Evolutionary conservation across 2,797 vertebrate genomes (phyloP), one percentile per base, ranked within the genome.

Genomic region (Esox lucius): DNA sequence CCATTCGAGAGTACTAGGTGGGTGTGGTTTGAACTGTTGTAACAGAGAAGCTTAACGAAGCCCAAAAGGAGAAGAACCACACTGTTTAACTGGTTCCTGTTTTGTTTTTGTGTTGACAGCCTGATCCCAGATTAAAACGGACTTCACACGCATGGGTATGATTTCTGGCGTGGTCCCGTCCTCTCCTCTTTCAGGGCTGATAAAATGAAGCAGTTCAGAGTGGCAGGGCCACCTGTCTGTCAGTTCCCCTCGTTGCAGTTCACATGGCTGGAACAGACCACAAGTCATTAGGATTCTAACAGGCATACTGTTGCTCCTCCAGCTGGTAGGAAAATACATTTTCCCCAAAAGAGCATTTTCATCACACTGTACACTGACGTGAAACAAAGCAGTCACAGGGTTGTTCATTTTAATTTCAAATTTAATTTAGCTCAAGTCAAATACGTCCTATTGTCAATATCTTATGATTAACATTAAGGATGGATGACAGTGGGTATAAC

Each of bases 361-460:
- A 61, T 61, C 56, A 24, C 11, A 26, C 56, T 24, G 22, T 61
- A 12, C 22, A 12, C 22, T 61, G n/a, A 59, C 8, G 19, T 59
- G 64, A 76, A 35, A 39, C 53, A 68, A 0, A 19, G 24, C 33
- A 3, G 49, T 51, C 16, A 16, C 26, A 74, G 3, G 19, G 46
- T 33, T 68, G 49, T 74, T 81, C 79, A 78, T 42, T 53, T 71
- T 28, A 0, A 71, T 74, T 24, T 78, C 8, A 26, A 3, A 17
- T 76, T 91, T 87, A 81, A 88, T 61, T 61, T 61, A 48, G 22
- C 68, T 80, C 66, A 78, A 71, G 35, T 56, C 70, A 56, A 59
- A 19, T 71, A n/a, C 48, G 42, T 39, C 16, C 46, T 16, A 46
- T 51, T 9, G 49, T 7, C 56, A 61, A 2, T 11, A 24, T 19